A percentile compares a stretch with the other conserved stretches of the same genome.
Evolutionary conservation across 2,888 invertebrate species (phyloP).

Genomic region (Omphaloscelis lunosa): DNA sequence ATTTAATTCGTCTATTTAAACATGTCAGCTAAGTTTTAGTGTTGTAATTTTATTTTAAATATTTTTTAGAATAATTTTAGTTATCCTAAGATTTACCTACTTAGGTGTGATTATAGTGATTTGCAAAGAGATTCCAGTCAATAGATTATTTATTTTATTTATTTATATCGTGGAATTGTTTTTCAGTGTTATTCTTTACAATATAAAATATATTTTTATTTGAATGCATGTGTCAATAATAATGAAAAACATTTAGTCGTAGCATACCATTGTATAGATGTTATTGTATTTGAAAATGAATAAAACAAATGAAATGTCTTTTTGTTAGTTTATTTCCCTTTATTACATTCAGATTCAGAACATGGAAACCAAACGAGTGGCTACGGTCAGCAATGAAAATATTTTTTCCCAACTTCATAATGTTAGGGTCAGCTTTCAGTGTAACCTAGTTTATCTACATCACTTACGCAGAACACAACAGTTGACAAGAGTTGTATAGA

Average conservation of each 20-base stretch:
- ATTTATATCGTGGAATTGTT: conserved; percentile 67
- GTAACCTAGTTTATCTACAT: background rate
- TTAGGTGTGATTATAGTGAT: conserved; percentile 74
- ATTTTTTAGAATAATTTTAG: conserved; percentile 55
- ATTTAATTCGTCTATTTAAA: conserved; percentile 34
- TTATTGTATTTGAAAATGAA: conserved; percentile 90
- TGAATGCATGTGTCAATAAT: conserved; percentile 87
- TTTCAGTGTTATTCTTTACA: conserved; percentile 52
- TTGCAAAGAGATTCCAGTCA: conserved; percentile 71
- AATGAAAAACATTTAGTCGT: conserved; percentile 86
- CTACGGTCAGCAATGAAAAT: background rate
- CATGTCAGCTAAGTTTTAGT: conserved; percentile 44
- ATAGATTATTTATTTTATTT: conserved; percentile 69
- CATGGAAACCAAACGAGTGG: background rate
- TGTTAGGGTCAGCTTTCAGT: background rate
- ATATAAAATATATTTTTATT: conserved; percentile 71
- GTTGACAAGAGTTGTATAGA: no score
- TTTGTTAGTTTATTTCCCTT: conserved; percentile 16
- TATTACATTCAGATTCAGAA: background rate
- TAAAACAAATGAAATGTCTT: conserved; percentile 82
- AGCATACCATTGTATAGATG: conserved; percentile 90
- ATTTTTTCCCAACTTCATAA: background rate
- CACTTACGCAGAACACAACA: no score
- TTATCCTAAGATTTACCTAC: conserved; percentile 41
- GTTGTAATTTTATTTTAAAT: conserved; percentile 34